Percentiles rank a stretch among this genome's conserved stretches.
Conservation (phyloP, 2,888 invertebrate species). For the Lepidonotus clava region DNA sequence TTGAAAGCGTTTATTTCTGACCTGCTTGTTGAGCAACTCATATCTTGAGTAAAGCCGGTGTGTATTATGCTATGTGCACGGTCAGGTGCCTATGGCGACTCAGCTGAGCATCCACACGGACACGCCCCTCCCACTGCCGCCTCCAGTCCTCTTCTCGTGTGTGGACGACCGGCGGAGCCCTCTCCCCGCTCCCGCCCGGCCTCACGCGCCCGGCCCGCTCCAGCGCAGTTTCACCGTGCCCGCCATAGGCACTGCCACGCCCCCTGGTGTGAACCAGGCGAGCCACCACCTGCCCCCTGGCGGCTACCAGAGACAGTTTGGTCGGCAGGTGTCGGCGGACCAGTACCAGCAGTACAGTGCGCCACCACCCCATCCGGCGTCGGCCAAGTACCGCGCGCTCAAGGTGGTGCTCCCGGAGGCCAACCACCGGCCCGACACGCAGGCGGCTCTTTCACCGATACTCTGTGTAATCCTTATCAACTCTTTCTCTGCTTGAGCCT, state of each 20-base stretch:
- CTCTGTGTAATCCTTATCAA: conserved; percentile 28
- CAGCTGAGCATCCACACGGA: conserved; percentile 4
- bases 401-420: conserved; percentile 8
- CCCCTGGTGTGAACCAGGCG: conserved; percentile 19
- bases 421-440: not conserved
- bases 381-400: not conserved
- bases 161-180: not conserved
- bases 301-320: conserved; percentile 17
- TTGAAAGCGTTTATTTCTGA: not conserved
- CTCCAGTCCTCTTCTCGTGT: not conserved
- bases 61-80: not conserved
- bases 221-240: conserved; percentile 6
- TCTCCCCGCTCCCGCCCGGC: not conserved
- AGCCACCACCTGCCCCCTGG: not conserved
- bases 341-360: not conserved
- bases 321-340: not conserved
- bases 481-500: conserved; percentile 38
- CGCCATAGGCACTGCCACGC: not conserved
- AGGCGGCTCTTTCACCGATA: conserved; percentile 41
- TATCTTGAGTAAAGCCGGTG: conserved; percentile 7
- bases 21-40: not conserved
- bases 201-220: conserved; percentile 5
- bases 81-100: conserved; percentile 14
- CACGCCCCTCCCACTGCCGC: not conserved
- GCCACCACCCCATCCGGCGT: not conserved